Percentiles rank a stretch among this genome's conserved stretches.
These are phyloP conservation scores for Idaea dimidiata DNA, from an alignment of 2,888 invertebrate genomes.

Conservation along the genomic window DNA sequence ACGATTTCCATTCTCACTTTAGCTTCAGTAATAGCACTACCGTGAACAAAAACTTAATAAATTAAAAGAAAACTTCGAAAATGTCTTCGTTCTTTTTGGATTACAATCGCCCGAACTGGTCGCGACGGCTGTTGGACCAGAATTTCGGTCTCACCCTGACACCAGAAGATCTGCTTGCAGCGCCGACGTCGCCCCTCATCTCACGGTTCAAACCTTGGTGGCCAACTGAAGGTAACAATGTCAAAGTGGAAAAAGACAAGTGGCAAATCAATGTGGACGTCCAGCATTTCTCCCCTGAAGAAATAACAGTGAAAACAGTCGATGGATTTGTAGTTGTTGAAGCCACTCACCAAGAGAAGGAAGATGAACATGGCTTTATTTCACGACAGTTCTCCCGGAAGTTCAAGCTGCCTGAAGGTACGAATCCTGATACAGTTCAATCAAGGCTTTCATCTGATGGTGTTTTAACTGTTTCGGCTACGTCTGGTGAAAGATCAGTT, in stretches of 20 bases:
- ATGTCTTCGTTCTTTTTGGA: not conserved
- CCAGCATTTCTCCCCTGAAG: conserved; percentile 86
- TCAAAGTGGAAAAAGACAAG: conserved; percentile 70
- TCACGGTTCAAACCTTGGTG: conserved; percentile 55
- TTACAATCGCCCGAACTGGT: conserved; percentile 20
- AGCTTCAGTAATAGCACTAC: not conserved
- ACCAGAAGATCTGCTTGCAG: conserved; percentile 61
- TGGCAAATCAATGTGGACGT: conserved; percentile 86
- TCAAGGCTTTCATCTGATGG: conserved; percentile 88
- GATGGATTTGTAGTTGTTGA: conserved; percentile 85
- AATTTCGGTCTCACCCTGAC: conserved; percentile 67
- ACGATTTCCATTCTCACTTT: not conserved
- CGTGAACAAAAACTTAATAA: not conserved
- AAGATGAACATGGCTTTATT: conserved; percentile 86
- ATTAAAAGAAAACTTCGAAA: not conserved
- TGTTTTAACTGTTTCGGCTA: conserved; percentile 82
- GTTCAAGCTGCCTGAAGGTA: conserved; percentile 86
- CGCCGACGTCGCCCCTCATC: conserved; percentile 42
- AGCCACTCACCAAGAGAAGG: conserved; percentile 88
- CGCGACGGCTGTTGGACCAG: conserved; percentile 61
- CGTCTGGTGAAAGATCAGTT: conserved; percentile 70
- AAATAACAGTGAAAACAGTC: conserved; percentile 86
- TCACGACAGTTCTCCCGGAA: conserved; percentile 86
- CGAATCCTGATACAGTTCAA: conserved; percentile 83
- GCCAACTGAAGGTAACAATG: conserved; percentile 66